phyloP scores from a whole-genome alignment of 2,797 vertebrate genomes.

The Rachycentron canadum region DNA sequence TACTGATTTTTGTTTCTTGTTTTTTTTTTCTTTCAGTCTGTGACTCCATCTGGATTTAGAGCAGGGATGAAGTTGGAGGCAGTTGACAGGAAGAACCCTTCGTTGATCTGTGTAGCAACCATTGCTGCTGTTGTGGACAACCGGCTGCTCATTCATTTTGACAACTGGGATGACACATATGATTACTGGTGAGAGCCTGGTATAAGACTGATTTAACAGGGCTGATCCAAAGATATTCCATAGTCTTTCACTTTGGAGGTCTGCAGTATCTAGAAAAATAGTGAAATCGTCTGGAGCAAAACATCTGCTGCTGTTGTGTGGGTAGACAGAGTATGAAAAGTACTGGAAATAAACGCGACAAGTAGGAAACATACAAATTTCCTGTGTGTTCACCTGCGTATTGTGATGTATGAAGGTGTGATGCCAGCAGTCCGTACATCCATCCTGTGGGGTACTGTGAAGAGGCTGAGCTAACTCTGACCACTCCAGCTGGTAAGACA shows the following conservation, averaged over 20 bases:
- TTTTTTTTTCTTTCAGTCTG: slow-evolving; percentile 74
- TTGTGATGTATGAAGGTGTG: slow-evolving; percentile 80
- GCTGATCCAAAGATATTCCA: not conserved
- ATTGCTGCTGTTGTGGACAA: slow-evolving; percentile 88
- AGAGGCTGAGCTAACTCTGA: slow-evolving; percentile 88
- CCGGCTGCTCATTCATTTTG: slow-evolving; percentile 88
- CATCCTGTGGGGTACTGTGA: slow-evolving; percentile 90
- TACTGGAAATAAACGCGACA: not conserved
- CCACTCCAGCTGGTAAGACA: slow-evolving; percentile 91
- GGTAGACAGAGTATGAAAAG: not conserved
- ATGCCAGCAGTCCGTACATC: slow-evolving; percentile 88
- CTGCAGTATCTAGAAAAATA: not conserved
- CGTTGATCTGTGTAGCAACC: slow-evolving; percentile 86
- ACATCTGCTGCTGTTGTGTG: not conserved
- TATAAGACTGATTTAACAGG: not conserved
- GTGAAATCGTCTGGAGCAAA: not conserved
- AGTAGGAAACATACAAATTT: not conserved
- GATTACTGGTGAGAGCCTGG: slow-evolving; percentile 86
- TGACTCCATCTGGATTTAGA: slow-evolving; percentile 88
- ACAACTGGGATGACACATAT: slow-evolving; percentile 88
- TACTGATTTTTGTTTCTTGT: no score
- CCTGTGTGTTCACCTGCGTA: not conserved
- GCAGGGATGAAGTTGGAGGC: slow-evolving; percentile 90
- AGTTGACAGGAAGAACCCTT: slow-evolving; percentile 86
- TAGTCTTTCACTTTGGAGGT: not conserved